Evolutionary conservation across 2,797 vertebrate genomes (phyloP), one percentile per base, ranked within the genome.

Genomic region (Huso huso): DNA sequence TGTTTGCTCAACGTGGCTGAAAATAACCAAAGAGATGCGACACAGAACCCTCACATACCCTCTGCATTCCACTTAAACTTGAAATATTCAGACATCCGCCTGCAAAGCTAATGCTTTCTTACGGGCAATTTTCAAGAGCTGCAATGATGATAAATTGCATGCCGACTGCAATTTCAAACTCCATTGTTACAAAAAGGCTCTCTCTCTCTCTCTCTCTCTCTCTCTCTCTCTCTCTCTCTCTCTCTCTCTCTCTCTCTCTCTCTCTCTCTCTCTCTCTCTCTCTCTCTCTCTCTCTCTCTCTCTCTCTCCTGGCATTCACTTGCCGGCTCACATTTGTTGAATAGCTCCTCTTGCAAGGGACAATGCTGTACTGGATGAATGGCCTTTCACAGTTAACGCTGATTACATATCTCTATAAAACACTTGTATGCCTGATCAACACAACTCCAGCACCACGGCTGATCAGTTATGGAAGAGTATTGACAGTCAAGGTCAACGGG

Each of bases 301-400:
- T 49, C 18, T 53, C 49, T 49, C 64, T 51, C 48, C 78, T 86
- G 81, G 85, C 82, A 85, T 82, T 79, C 83, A 81, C 83, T 84
- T 85, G 85, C 67, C 66, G 10, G 12, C 63, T 37, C 67, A 70
- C 70, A 72, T 73, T 82, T 79, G 77, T 79, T 76, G 82, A 81
- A 82, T 77, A 78, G 80, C 78, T 76, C 78, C 72, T 80, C 75
- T 57, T 64, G 75, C 75, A 76, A 69, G 72, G 76, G 70, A 77
- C 69, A 72, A 71, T 61, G 70, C 77, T 74, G 76, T 73, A 49
- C 69, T 68, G 73, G 12, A 60, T 69, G 70, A 37, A 37, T 37
- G 23, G 23, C 50, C 74, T 71, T 75, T 70, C 78, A 78, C 74
- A 61, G 51, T 74, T 72, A 73, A 74, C 74, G 71, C 71, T 71